Evolutionary conservation across 2,113 vertebrate species (phyloP).

Genomic region (Catharus fuscescens): DNA sequence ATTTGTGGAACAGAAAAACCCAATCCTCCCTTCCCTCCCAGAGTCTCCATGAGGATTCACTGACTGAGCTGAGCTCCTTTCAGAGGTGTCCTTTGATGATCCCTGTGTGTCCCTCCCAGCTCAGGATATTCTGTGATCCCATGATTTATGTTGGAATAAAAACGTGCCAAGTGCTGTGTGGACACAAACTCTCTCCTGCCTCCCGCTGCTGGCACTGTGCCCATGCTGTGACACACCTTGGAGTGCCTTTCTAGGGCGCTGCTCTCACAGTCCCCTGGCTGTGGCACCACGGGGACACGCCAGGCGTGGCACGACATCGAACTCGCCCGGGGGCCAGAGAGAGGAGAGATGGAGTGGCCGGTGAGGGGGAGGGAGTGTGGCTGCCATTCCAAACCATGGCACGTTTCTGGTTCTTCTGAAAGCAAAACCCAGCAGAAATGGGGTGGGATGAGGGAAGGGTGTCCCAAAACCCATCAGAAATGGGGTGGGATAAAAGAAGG

Average conservation of each 20-base stretch:
- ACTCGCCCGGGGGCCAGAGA: fast-evolving
- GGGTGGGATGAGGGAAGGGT: background rate
- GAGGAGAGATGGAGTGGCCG: background rate
- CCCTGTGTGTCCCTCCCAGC: background rate
- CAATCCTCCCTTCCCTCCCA: background rate
- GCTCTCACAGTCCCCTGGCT: fast-evolving
- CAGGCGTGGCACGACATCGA: fast-evolving
- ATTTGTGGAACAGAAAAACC: background rate
- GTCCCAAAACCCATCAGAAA: background rate
- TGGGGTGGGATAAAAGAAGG: background rate
- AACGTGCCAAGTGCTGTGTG: background rate
- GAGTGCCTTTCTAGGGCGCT: background rate
- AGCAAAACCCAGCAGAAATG: background rate
- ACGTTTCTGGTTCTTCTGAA: background rate
- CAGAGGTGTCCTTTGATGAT: background rate
- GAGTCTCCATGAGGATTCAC: background rate
- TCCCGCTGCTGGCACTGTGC: background rate
- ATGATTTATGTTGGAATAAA: background rate
- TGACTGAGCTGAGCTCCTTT: background rate
- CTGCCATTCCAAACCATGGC: background rate
- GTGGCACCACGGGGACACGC: background rate
- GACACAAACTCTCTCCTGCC: background rate
- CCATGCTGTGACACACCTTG: background rate
- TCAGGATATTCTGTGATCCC: background rate
- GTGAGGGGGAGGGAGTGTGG: background rate